phyloP scores from a whole-genome alignment of 1,140 invertebrate genomes.

The Paracyclopina nana region DNA sequence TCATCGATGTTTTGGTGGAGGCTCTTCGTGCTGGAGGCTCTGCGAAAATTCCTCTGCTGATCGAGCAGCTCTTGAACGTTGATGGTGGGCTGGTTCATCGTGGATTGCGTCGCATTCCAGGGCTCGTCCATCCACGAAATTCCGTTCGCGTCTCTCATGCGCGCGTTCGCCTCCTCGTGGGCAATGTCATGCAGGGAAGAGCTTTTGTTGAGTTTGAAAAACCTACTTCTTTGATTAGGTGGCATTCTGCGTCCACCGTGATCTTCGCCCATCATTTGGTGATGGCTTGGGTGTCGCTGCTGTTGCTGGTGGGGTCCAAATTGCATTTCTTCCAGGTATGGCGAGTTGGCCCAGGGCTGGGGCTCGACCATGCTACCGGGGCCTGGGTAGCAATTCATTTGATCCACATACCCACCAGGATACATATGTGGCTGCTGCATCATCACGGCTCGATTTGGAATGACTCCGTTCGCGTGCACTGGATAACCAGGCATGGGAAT shows the following conservation, averaged over 20 bases:
- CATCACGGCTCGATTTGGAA: no score
- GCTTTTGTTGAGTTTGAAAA: neutral
- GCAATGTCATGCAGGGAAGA: constrained; percentile 11
- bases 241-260: no score
- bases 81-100: neutral
- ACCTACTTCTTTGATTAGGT: no score
- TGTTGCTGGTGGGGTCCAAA: neutral
- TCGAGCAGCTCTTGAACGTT: neutral
- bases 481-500: no score
- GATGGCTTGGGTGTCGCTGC: no score
- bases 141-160: neutral
- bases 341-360: no score
- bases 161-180: neutral
- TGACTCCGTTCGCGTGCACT: no score
- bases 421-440: no score
- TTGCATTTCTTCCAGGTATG: neutral
- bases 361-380: no score
- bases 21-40: neutral
- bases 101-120: neutral
- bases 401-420: no score
- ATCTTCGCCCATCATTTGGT: no score
- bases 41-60: neutral
- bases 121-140: neutral
- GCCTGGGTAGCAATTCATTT: no score
- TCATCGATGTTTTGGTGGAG: neutral